These are phyloP conservation scores for Agrypnia vestita DNA, from an alignment of 1,140 invertebrate genomes.

Conservation along the genomic window DNA sequence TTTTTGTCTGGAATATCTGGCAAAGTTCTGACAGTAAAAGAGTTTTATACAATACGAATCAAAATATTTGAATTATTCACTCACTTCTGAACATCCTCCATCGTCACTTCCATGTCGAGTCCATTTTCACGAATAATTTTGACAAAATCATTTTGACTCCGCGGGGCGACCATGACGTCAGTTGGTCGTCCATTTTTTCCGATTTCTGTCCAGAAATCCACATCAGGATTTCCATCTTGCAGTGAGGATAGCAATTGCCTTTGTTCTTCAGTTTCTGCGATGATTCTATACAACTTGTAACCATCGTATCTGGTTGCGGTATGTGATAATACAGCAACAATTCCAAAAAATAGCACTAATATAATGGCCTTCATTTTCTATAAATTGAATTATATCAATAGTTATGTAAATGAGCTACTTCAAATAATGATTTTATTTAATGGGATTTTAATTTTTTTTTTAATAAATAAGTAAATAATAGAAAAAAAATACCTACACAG, in stretches of 20 bases:
- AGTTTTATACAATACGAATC: no score
- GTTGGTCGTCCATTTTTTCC: constrained; percentile 63
- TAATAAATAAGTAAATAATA: no score
- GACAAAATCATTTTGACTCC: constrained; percentile 37
- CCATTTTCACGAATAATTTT: constrained; percentile 22
- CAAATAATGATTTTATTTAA: no score
- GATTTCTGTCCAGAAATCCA: constrained; percentile 58
- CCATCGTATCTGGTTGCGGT: constrained; percentile 38
- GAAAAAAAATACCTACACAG: no score
- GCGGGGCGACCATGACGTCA: constrained; percentile 58
- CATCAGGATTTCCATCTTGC: constrained; percentile 18
- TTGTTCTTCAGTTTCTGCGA: constrained; percentile 42
- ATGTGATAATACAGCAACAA: not conserved
- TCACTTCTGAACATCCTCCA: constrained; percentile 55
- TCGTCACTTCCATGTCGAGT: constrained; percentile 31
- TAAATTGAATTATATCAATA: no score
- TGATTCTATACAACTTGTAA: constrained; percentile 53
- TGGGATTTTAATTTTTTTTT: no score
- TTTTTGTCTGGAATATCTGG: no score
- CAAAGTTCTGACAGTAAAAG: no score
- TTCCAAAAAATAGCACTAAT: not conserved
- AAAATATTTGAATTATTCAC: not conserved
- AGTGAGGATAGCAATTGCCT: constrained; percentile 1
- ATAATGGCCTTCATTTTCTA: constrained; percentile 21
- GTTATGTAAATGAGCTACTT: no score